Conservation (phyloP, 2,797 vertebrate species). For the Cyprinella venusta region DNA sequence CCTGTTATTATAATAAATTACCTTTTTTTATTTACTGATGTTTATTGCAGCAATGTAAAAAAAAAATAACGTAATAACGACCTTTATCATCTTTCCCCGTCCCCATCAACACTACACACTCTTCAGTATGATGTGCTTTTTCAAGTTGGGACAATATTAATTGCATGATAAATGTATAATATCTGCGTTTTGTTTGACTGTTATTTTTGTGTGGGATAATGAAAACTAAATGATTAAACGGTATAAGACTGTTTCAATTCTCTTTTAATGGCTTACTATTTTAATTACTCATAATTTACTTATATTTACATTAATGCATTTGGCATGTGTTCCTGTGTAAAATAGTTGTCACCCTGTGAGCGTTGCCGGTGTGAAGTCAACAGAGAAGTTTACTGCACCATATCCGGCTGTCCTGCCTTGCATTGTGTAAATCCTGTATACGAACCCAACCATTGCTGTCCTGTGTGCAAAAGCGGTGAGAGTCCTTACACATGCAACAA, state of each 20-base stretch:
- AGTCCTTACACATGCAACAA: conserved; percentile 12
- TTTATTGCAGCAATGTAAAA: not conserved
- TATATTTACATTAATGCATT: not conserved
- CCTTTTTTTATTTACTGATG: not conserved
- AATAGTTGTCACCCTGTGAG: conserved; percentile 76
- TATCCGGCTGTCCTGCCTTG: conserved; percentile 74
- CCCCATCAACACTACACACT: not conserved
- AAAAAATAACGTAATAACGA: not conserved
- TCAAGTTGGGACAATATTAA: not conserved
- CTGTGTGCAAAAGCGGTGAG: conserved; percentile 80
- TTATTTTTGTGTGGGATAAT: not conserved
- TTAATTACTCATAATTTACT: not conserved
- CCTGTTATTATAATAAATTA: no score
- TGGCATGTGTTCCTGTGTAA: conserved; percentile 10
- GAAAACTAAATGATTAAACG: not conserved
- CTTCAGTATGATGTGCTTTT: not conserved
- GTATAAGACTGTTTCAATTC: not conserved
- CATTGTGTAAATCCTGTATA: conserved; percentile 80
- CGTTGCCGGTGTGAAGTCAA: conserved; percentile 76
- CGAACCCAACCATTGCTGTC: conserved; percentile 79
- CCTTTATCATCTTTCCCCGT: not conserved
- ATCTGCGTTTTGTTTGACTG: not conserved
- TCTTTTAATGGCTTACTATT: not conserved
- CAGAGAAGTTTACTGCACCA: conserved; percentile 77
- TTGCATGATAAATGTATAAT: not conserved